Evolutionary conservation across 2,797 vertebrate species (phyloP).

Genomic region (Peromyscus attwateri): DNA sequence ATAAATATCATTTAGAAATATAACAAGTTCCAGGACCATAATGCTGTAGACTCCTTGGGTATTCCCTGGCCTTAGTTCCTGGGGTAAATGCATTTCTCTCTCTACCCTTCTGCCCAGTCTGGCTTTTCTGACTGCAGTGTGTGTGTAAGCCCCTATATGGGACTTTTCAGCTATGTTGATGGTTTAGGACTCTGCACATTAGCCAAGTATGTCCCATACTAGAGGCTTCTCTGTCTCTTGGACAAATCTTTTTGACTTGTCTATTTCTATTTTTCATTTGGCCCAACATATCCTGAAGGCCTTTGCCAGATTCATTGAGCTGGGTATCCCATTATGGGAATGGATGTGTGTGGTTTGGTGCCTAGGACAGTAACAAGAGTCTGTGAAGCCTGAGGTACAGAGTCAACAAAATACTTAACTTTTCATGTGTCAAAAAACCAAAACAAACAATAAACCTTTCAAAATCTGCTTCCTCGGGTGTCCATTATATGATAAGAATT

Average conservation of each 20-base stretch:
- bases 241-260: not conserved
- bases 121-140: fast-evolving
- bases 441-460: not conserved
- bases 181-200: no score
- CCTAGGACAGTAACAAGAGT: no score
- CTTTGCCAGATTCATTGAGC: fast-evolving
- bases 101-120: fast-evolving
- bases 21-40: not conserved
- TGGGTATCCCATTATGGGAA: fast-evolving
- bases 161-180: fast-evolving
- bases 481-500: not conserved
- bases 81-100: fast-evolving
- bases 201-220: fast-evolving
- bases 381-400: fast-evolving
- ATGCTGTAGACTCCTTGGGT: not conserved
- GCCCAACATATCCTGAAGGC: not conserved
- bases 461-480: not conserved
- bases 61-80: not conserved
- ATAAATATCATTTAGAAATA: not conserved
- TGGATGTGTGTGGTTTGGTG: fast-evolving
- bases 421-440: not conserved
- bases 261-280: not conserved
- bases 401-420: not conserved
- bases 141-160: fast-evolving
- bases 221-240: not conserved